These are phyloP conservation scores for Scomber scombrus DNA, from an alignment of 2,113 vertebrate genomes.

Conservation along the genomic window DNA sequence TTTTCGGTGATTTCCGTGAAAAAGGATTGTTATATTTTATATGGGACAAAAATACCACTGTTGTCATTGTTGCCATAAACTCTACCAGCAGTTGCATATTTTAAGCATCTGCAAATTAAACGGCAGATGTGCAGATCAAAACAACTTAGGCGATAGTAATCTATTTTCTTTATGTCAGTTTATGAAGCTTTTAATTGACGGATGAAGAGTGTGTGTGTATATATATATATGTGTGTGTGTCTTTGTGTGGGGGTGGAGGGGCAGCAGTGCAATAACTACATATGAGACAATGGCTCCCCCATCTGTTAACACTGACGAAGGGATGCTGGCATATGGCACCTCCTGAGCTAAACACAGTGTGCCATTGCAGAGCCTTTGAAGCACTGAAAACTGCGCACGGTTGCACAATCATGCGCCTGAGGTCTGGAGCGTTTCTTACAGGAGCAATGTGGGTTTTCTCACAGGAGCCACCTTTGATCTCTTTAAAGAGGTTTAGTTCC, in stretches of 20 bases:
- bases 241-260: slow-evolving; percentile 3
- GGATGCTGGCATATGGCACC: slow-evolving; percentile 32
- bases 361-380: too few species aligned
- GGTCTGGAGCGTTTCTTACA: not conserved
- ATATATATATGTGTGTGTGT: not conserved
- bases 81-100: not conserved
- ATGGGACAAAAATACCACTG: not conserved
- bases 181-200: not conserved
- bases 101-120: not conserved
- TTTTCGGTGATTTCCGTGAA: not conserved
- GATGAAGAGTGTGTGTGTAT: not conserved
- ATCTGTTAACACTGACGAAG: slow-evolving; percentile 63
- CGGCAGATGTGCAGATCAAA: not conserved
- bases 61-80: not conserved
- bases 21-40: not conserved
- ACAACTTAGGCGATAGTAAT: too few species aligned
- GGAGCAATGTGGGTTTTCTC: not conserved
- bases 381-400: too few species aligned
- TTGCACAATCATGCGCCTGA: not conserved
- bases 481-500: not conserved
- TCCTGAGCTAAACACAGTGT: not conserved
- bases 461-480: not conserved
- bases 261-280: slow-evolving; percentile 12
- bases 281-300: slow-evolving; percentile 79
- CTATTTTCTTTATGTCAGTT: too few species aligned